Evolutionary conservation across 2,113 vertebrate genomes (phyloP).

Genomic region (Lamprologus tigripictilis): DNA sequence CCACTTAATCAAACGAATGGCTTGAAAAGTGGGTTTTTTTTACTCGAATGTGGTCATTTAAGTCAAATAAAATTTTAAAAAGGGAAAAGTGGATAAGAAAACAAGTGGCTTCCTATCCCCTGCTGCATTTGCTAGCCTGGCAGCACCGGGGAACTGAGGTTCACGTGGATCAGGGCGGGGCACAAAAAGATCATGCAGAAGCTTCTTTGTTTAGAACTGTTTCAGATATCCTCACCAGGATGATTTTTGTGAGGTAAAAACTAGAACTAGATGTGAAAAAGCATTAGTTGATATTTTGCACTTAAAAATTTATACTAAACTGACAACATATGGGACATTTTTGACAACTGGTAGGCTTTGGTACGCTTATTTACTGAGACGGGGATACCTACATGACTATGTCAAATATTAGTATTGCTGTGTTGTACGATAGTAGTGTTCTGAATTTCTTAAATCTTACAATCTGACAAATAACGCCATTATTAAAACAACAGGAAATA

Average conservation of each 20-base stretch:
- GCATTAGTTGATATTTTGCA: fast-evolving
- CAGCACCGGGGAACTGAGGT: background rate
- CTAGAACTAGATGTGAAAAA: background rate
- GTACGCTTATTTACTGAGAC: fast-evolving
- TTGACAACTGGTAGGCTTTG: background rate
- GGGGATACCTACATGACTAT: fast-evolving
- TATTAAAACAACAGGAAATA: background rate
- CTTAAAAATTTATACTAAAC: background rate
- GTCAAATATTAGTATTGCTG: background rate
- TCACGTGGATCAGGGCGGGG: background rate
- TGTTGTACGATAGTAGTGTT: background rate
- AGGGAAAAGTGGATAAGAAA: background rate
- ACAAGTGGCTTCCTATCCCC: background rate
- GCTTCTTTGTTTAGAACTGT: background rate
- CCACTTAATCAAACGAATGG: background rate
- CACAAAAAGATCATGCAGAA: background rate
- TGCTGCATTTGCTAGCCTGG: background rate
- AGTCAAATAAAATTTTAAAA: background rate
- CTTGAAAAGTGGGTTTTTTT: background rate
- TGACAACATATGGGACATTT: background rate
- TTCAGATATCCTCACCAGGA: background rate
- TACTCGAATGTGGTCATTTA: background rate
- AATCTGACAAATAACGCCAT: background rate
- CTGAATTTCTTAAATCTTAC: background rate
- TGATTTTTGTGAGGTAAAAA: background rate